These are phyloP conservation scores for Polydrusus tereticollis DNA, from an alignment of 2,888 invertebrate genomes.

Conservation along the genomic window DNA sequence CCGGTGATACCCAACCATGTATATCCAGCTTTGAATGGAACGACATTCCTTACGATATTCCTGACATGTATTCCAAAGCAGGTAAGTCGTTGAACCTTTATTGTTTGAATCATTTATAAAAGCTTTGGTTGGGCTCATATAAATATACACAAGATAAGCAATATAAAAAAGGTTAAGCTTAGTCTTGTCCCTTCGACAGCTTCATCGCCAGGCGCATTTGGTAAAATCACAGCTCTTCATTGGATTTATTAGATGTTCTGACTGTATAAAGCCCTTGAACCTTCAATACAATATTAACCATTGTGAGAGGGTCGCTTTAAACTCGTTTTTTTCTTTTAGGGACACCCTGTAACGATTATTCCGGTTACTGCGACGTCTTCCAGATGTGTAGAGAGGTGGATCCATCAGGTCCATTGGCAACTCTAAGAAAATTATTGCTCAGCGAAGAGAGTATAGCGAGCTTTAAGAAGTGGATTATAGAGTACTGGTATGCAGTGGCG, in stretches of 20 bases:
- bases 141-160: no score
- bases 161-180: no score
- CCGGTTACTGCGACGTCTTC: slow-evolving; percentile 83
- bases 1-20: slow-evolving; percentile 86
- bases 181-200: no score
- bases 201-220: no score
- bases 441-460: slow-evolving; percentile 92
- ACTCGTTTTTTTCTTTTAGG: slow-evolving; percentile 70
- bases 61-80: slow-evolving; percentile 93
- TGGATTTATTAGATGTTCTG: no score
- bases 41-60: slow-evolving; percentile 88
- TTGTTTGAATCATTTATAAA: no score
- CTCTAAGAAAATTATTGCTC: slow-evolving; percentile 85
- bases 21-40: slow-evolving; percentile 94
- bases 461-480: slow-evolving; percentile 87
- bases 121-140: no score
- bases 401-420: slow-evolving; percentile 92
- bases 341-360: slow-evolving; percentile 94
- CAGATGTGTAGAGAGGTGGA: slow-evolving; percentile 91
- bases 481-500: slow-evolving; percentile 92
- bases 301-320: no score
- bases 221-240: no score
- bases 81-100: slow-evolving; percentile 38
- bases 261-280: no score
- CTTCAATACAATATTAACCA: no score